Evolutionary conservation across 2,113 vertebrate genomes (phyloP).

Genomic region (Ondatra zibethicus): DNA sequence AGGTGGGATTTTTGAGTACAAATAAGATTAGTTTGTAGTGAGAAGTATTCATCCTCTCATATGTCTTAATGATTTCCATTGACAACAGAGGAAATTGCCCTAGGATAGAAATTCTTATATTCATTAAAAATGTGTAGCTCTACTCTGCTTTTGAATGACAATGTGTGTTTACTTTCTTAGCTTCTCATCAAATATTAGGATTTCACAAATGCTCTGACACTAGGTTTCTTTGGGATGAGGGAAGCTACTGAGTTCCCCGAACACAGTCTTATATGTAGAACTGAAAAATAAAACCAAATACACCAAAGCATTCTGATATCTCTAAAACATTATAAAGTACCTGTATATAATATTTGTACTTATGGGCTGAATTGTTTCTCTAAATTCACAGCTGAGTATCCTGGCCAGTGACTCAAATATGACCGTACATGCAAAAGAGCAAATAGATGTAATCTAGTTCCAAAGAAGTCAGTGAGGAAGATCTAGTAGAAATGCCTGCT

Average conservation of each 20-base stretch:
- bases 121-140: neutral
- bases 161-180: neutral
- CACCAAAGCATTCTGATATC: neutral
- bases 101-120: neutral
- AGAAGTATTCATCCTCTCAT: neutral
- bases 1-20: neutral
- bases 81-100: neutral
- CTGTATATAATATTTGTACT: neutral
- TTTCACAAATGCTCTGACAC: neutral
- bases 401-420: neutral
- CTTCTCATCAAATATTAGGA: neutral
- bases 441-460: neutral
- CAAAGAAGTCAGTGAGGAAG: neutral
- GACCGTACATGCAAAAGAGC: neutral
- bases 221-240: too few relatives aligned
- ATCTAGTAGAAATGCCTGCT: neutral
- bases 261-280: neutral
- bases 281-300: neutral
- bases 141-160: neutral
- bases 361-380: neutral
- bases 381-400: neutral
- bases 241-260: neutral
- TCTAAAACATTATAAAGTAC: neutral
- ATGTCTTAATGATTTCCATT: neutral
- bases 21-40: neutral